Base-by-base conservation (phyloP, 2,797 vertebrate species). In the Mus caroli region DNA sequence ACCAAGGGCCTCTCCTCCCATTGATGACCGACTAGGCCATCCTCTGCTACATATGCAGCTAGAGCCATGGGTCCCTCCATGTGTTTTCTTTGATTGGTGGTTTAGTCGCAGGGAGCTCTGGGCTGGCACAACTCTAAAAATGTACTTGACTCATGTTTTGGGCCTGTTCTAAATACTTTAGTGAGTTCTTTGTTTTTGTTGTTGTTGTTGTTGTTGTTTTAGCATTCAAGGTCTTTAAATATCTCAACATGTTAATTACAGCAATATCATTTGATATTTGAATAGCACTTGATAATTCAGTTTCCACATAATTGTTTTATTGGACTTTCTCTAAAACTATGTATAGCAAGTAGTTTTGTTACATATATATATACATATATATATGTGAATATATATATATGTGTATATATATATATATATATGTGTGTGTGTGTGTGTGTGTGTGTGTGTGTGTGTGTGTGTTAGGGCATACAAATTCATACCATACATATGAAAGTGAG, bases 191-290 rank as follows among this genome's bases (percentile, higher is more conserved):
- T 88, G 46, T 46, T 46, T 46, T 46, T 46, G 46, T 94, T 76
- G n/a, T n/a, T n/a, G n/a, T n/a, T n/a, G n/a, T 43, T 2, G 40
- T 43, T 43, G 40, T 43, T 43, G 4, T 54, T 80, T 95, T 83
- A 50, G 34, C 9, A 73, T 40, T 92, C n/a, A 84, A 19, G 0
- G 28, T 79, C 20, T 60, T 75, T 92, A 92, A 84, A 58, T 60
- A 76, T 89, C 92, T 89, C 40, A 43, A 91, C 37, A 60, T 24
- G 20, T 22, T 84, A 92, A 84, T 87, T 90, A 89, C 92, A 73
- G 85, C 82, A 87, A 92, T 64, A 9, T 1, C 52, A 89, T 87
- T 94, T 96, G 12, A n/a, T 87, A 87, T 90, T 91, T 96, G 31
- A 96, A 80, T 91, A 76, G 0, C 43, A 52, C n/a, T 43, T 60